These are phyloP conservation scores for Chionodraco myersi DNA, from an alignment of 2,113 vertebrate species.

Conservation along the genomic window DNA sequence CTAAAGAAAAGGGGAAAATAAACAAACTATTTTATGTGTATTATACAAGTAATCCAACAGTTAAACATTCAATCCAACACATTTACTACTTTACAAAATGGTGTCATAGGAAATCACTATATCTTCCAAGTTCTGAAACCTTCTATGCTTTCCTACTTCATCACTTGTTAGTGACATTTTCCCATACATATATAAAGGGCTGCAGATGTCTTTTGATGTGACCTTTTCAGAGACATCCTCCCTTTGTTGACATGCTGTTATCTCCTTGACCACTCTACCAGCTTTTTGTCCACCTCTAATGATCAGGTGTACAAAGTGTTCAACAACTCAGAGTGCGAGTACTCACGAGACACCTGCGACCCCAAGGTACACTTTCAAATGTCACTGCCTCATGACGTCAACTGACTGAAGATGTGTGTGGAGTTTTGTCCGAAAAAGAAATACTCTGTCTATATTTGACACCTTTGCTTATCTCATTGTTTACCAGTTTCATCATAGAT, in stretches of 20 bases:
- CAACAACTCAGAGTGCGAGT: conserved; percentile 79
- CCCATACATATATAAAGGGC: no score
- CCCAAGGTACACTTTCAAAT: conserved; percentile 84
- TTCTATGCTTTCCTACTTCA: no score
- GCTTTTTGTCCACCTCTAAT: conserved; percentile 95
- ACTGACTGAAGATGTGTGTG: not conserved
- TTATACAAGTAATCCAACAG: not conserved
- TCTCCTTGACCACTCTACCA: conserved; percentile 80
- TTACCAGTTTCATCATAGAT: not conserved
- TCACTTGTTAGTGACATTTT: no score
- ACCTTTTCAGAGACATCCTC: not conserved
- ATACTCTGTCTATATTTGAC: not conserved
- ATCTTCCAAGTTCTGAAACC: not conserved
- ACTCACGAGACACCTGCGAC: conserved; percentile 82
- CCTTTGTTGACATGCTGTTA: not conserved
- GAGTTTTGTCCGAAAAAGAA: not conserved
- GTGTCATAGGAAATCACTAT: not conserved
- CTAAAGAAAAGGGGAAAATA: not conserved
- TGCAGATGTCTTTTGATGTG: not conserved
- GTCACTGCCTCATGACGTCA: not conserved
- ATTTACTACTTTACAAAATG: not conserved
- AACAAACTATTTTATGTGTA: not conserved
- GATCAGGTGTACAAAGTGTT: conserved; percentile 93
- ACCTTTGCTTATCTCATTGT: not conserved
- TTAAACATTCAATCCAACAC: not conserved